Conservation (phyloP, 2,113 vertebrate genomes). For the Mesembrinibis cayennensis region DNA sequence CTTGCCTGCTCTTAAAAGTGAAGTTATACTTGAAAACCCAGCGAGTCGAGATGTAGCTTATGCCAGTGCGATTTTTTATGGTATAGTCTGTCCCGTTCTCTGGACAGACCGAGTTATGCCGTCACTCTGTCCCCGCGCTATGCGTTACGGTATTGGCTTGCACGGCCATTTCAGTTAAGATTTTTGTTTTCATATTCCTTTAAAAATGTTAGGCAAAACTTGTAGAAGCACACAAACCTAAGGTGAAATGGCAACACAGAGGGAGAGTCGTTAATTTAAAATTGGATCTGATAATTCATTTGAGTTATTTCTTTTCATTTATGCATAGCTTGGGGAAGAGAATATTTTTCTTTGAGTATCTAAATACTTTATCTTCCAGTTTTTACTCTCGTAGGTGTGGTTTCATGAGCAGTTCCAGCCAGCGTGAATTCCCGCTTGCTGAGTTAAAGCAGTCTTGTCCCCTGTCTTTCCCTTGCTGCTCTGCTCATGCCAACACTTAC, state of each 20-base stretch:
- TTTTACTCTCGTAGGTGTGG: not conserved
- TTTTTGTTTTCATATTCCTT: not conserved
- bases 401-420: not conserved
- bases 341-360: not conserved
- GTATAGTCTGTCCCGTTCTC: rapidly evolving
- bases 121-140: rapidly evolving
- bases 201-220: not conserved
- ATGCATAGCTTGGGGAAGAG: not conserved
- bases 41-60: not conserved
- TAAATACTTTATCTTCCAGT: not conserved
- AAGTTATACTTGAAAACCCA: rapidly evolving
- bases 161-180: not conserved
- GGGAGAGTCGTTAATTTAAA: not conserved
- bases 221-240: not conserved
- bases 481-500: not conserved
- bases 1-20: not conserved
- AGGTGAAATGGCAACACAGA: not conserved
- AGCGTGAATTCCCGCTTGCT: not conserved
- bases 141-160: not conserved
- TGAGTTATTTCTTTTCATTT: not conserved
- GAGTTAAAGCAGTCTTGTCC: not conserved
- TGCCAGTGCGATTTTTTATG: not conserved
- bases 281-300: not conserved
- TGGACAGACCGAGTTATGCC: rapidly evolving
- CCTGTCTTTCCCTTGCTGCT: not conserved